Evolutionary conservation across 2,888 invertebrate species (phyloP), one percentile per base, ranked within the genome.

Genomic region (Scrobipalpa atriplicella): DNA sequence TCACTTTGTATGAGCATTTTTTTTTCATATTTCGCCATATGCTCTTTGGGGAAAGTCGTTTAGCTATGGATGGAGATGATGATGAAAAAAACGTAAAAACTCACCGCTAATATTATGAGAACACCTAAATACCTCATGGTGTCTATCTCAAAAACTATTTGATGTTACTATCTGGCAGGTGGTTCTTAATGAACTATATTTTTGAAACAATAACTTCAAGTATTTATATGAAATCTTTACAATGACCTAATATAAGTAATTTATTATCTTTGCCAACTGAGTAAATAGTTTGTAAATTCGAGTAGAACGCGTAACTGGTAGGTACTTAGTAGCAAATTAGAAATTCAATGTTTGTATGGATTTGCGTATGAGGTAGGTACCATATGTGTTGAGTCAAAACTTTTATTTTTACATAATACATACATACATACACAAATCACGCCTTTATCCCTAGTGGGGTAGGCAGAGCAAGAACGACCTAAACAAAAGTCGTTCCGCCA

Each of bases 121-220:
- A 47, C 47, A 47, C 47, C 47, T 16, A 47, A 47, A 47, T 16
- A 16, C n/a, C n/a, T 47, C 47, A 47, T 47, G 47, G 47, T 47
- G 47, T 47, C 47, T 47, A 47, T 47, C 47, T 47, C 47, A 47
- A 47, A 43, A n/a, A 47, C n/a, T 47, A n/a, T 47, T 43, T 43
- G 43, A 43, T 16, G 47, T 47, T 16, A 7, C 47, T 47, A 47
- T 47, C 47, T 47, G 47, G 47, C 10, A 16, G 47, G 47, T 47
- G 47, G 47, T 47, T 47, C 47, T 47, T 47, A 5, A n/a, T 16
- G 47, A 47, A 47, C 47, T 47, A 47, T 47, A 47, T n/a, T 47
- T 47, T 47, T 47, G 47, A 10, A 16, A 47, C 47, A n/a, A 1
- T 13, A 5, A 47, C 7, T 47, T 47, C 5, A 43, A 47, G 6